A percentile compares a stretch with the other conserved stretches of the same genome.
Conservation (phyloP, 2,797 vertebrate species). For the Tadarida brasiliensis region DNA sequence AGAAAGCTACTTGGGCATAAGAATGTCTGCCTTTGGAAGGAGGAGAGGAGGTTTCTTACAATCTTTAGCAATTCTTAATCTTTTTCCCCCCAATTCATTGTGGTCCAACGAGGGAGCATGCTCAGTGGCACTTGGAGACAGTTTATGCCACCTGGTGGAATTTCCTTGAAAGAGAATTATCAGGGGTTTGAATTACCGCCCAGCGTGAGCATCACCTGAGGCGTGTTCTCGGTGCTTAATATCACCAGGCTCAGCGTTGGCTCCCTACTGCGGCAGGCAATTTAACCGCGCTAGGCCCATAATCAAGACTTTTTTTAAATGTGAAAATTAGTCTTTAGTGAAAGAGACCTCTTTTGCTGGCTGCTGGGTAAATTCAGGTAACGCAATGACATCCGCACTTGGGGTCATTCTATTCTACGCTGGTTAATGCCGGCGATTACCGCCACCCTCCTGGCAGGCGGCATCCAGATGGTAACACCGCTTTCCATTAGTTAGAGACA, state of each 20-base stretch:
- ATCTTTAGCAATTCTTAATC: not conserved
- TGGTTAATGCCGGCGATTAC: no score
- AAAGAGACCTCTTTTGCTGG: slow-evolving; percentile 79
- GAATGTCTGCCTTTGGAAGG: fast-evolving
- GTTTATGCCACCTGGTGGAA: slow-evolving; percentile 79
- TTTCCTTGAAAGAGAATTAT: slow-evolving; percentile 2
- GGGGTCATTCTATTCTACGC: slow-evolving; percentile 58
- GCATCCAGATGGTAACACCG: slow-evolving; percentile 47
- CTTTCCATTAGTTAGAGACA: slow-evolving; percentile 69
- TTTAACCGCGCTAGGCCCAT: slow-evolving; percentile 73
- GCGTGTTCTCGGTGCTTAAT: slow-evolving; percentile 66
- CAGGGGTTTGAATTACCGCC: slow-evolving; percentile 66
- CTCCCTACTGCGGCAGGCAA: slow-evolving; percentile 66
- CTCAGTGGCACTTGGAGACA: slow-evolving; percentile 70
- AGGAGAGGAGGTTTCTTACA: no score
- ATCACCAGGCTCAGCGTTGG: slow-evolving; percentile 11
- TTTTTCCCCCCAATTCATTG: slow-evolving; percentile 10
- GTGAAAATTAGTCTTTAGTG: slow-evolving; percentile 83
- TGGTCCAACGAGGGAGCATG: not conserved
- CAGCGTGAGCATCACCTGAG: slow-evolving; percentile 70
- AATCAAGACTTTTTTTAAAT: slow-evolving; percentile 80
- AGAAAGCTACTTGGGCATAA: not conserved
- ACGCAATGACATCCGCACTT: slow-evolving; percentile 45
- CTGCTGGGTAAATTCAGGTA: slow-evolving; percentile 80
- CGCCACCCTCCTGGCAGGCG: not conserved